Evolutionary conservation across 2,888 invertebrate genomes (phyloP), one percentile per base, ranked within the genome.

Genomic region (Agelastica alni): DNA sequence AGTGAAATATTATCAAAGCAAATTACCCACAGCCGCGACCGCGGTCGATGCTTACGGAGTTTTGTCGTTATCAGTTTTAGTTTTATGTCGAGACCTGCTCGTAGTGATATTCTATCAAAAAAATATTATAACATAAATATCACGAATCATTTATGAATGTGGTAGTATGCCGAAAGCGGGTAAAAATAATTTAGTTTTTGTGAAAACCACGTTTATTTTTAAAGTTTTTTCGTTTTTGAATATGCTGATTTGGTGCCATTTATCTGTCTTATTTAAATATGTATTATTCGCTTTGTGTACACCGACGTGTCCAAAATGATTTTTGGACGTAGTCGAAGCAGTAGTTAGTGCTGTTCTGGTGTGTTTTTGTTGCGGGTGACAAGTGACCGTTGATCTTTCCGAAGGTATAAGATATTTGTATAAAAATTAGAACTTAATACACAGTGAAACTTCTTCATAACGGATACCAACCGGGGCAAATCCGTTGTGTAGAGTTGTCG

Each of bases 121-220:
- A 22, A 41, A 22, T 34, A 45, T n/a, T 51, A 13, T 20, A 52
- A 22, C 4, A 37, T 37, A n/a, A n/a, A n/a, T n/a, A n/a, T n/a
- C n/a, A n/a, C n/a, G n/a, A n/a, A n/a, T n/a, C n/a, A 37, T 37
- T 34, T 17, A 34, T 37, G 18, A 17, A 17, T 60, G 51, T 46
- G 42, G 26, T 47, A 62, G 34, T 34, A 61, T 62, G 62, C 44
- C 55, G 52, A 58, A 42, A 51, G 28, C 53, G 46, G 60, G 62
- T 60, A 59, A 60, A 47, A 37, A n/a, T n/a, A 30, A 42, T 22
- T 22, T 16, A 16, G 13, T 32, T 45, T 44, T 12, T 34, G 9
- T 37, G 10, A 17, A 39, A 55, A 41, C 7, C 34, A 42, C 37
- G 41, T 52, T 42, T 56, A 43, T 30, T 12, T 16, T 9, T 42